Conservation (phyloP, 2,797 vertebrate genomes). For the Hippopotamyrus pictus region DNA sequence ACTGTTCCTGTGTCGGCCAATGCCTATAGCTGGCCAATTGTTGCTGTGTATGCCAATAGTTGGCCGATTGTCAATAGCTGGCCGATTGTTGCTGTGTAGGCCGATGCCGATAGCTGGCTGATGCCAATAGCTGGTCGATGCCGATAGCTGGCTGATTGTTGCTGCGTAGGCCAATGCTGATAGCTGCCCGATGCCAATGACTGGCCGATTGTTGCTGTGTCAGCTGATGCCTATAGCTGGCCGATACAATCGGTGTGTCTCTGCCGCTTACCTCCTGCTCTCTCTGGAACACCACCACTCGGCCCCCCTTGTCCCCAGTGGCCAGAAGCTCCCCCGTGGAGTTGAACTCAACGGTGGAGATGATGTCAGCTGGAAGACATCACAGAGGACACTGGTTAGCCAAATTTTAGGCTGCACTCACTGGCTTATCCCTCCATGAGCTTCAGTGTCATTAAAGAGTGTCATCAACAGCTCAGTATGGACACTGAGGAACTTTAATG, state of each 20-base stretch:
- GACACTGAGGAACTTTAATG: not conserved
- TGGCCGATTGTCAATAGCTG: too few relatives aligned
- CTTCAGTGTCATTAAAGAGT: conserved; percentile 23
- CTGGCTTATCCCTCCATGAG: not conserved
- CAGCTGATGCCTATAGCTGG: not conserved
- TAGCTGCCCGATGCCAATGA: too few relatives aligned
- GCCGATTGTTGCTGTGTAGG: too few relatives aligned
- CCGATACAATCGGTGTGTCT: not conserved
- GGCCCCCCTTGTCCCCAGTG: conserved; percentile 94
- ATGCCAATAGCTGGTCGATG: too few relatives aligned
- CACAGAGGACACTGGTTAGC: not conserved
- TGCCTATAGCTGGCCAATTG: too few relatives aligned
- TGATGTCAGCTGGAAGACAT: conserved; percentile 84
- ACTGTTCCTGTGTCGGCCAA: too few relatives aligned
- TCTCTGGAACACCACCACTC: conserved; percentile 95
- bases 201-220: not conserved
- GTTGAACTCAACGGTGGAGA: conserved; percentile 98
- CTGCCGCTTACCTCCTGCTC: conserved; percentile 82
- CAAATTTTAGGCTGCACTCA: not conserved
- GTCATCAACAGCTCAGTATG: not conserved
- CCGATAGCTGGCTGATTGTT: too few relatives aligned
- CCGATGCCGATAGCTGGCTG: too few relatives aligned
- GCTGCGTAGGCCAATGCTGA: too few relatives aligned
- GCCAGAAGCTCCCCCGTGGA: conserved; percentile 92
- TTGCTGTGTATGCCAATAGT: too few relatives aligned